Percentiles rank a stretch among this genome's conserved stretches.
Evolutionary conservation across 2,113 vertebrate species (phyloP).

Genomic region (Carlito syrichta): DNA sequence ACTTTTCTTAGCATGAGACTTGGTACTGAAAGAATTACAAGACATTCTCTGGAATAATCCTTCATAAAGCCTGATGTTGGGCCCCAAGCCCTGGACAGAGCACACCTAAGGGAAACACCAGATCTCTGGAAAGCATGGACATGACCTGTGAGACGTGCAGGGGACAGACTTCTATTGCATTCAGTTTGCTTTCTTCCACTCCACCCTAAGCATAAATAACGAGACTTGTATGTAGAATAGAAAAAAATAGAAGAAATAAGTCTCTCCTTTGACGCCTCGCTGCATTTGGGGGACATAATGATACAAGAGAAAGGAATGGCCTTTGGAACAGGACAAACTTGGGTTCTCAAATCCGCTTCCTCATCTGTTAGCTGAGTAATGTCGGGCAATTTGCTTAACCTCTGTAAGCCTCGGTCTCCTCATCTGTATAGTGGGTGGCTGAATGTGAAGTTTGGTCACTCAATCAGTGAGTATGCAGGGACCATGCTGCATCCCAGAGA

Average conservation of each 20-base stretch:
- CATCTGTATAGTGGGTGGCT: not conserved
- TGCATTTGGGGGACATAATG: not conserved
- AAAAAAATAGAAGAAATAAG: not conserved
- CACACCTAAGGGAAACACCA: not conserved
- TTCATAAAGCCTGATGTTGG: not conserved
- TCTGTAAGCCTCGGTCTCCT: not conserved
- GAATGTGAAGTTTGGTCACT: not conserved
- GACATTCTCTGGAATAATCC: not conserved
- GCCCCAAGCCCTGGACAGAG: not conserved
- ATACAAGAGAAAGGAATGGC: not conserved
- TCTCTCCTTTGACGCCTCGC: not conserved
- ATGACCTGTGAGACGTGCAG: not conserved
- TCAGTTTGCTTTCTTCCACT: not conserved
- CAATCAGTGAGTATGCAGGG: not conserved
- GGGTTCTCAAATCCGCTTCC: not conserved
- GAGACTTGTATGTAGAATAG: not conserved
- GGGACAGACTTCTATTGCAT: not conserved
- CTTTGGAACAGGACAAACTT: not conserved
- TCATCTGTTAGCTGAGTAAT: not conserved
- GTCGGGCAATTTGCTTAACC: not conserved
- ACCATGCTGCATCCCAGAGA: not conserved
- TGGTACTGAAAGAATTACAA: slow-evolving; percentile 1
- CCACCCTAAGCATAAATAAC: not conserved
- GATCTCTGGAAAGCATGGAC: not conserved
- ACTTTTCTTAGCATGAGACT: not conserved